Evolutionary conservation across 2,888 invertebrate species (phyloP), one percentile per base, ranked within the genome.

Genomic region (Andrena bicolor): DNA sequence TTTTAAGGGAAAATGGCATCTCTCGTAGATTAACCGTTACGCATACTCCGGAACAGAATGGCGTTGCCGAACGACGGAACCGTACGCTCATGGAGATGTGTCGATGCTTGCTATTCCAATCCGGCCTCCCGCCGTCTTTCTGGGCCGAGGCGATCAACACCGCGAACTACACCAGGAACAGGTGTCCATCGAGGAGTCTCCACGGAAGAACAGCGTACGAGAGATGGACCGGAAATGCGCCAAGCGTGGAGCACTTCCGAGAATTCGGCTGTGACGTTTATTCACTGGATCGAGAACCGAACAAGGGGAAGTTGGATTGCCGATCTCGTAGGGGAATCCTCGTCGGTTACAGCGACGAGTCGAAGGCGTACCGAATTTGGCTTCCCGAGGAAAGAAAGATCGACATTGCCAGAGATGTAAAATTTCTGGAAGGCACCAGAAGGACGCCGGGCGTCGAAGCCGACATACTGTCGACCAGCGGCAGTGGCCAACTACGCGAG

Each of bases 11-110:
- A 20, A 13, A 58, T 2, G 41, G 28, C 3, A 56, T 65, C 5
- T 13, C 16, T 16, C 48, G 49, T 2, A 26, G 65, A 28, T n/a
- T 65, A 2, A 6, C 49, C 10, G 61, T 51, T 0, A 35, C 35
- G 6, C 41, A 73, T 10, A 56, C 7, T n/a, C 73, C 64, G 7
- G 6, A 64, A 53, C 41, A 60, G 8, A 73, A 73, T 28, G 68
- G 60, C 10, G 7, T 75, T 3, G n/a, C 66, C 0, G 75, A 75
- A 20, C 13, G 66, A 2, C 30, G 13, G 3, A 66, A 75, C n/a
- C 28, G 61, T 6, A 71, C 71, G 30, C 26, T 71, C 0, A 1
- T 60, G 13, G 26, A 71, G 0, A 8, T 32, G 23, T 58, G 32
- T 3, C 28, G 71, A 49, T 51, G 51, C 6, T 6, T 69, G 10